A percentile compares a stretch with the other conserved stretches of the same genome.
Evolutionary conservation across 1,140 invertebrate genomes (phyloP).

Genomic region (Macrocentrus cingulum): DNA sequence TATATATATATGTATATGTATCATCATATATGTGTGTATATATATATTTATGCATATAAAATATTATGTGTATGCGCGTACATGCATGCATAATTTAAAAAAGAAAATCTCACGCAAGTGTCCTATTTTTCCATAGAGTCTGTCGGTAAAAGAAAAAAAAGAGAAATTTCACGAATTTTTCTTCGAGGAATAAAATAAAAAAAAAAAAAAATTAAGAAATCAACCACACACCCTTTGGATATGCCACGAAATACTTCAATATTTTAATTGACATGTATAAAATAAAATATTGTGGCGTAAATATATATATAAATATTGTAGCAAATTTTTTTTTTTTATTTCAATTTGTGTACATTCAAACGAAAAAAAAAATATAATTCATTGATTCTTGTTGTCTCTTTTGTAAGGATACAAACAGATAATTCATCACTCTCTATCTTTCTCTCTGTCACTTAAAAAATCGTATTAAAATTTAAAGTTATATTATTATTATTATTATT

Average conservation of each 20-base stretch:
- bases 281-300: constrained; percentile 3
- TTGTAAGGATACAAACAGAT: background rate
- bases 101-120: constrained; percentile 49
- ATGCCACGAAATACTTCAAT: too few species aligned
- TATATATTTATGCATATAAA: too few species aligned
- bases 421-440: too few species aligned
- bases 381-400: constrained; percentile 14
- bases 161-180: background rate
- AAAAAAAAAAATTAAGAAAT: background rate
- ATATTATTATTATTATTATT: constrained; percentile 4
- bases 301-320: background rate
- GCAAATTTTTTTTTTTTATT: constrained; percentile 1
- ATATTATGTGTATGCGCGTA: too few species aligned
- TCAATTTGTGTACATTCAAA: background rate
- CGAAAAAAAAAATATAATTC: background rate
- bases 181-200: constrained; percentile 3
- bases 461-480: too few species aligned
- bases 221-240: too few species aligned
- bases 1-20: too few species aligned
- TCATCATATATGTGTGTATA: too few species aligned
- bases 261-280: too few species aligned
- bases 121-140: constrained; percentile 48
- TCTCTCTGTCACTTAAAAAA: too few species aligned
- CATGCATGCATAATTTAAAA: constrained; percentile 31
- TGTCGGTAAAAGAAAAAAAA: constrained; percentile 27